These are phyloP conservation scores for Pogonomyrmex californicus DNA, from an alignment of 1,140 invertebrate genomes.

Conservation along the genomic window DNA sequence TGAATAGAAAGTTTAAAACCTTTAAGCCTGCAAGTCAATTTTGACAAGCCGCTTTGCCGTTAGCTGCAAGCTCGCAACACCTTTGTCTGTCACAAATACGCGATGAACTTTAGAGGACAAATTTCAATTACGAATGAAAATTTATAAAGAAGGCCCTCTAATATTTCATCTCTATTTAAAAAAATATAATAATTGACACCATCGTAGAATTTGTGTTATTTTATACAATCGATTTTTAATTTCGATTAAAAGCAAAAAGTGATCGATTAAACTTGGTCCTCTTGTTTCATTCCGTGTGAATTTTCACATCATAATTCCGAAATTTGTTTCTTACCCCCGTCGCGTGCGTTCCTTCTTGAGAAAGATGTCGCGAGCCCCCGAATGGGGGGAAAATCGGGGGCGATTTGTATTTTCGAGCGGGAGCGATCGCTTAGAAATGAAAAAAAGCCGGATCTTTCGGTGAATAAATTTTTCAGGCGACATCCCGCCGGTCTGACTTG, in stretches of 20 bases:
- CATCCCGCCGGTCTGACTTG: conserved; percentile 57
- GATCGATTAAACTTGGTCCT: not conserved
- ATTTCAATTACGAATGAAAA: not conserved
- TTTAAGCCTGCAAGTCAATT: conserved; percentile 70
- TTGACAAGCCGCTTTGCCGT: conserved; percentile 50
- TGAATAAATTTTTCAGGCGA: conserved; percentile 48
- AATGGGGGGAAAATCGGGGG: not conserved
- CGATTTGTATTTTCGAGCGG: conserved; percentile 2
- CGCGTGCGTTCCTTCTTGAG: not conserved
- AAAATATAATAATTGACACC: too few species aligned
- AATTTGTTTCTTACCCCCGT: not conserved
- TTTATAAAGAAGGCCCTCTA: not conserved
- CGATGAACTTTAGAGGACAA: not conserved
- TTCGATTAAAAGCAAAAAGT: not conserved
- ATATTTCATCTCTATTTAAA: not conserved
- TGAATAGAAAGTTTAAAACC: conserved; percentile 69
- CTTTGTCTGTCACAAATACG: not conserved
- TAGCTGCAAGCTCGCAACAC: conserved; percentile 46
- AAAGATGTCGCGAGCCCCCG: not conserved
- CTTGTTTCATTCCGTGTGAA: not conserved
- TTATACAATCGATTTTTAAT: not conserved
- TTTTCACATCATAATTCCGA: not conserved
- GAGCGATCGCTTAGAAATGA: not conserved
- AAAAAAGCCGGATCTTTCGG: conserved; percentile 29
- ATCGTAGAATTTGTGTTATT: not conserved